Evolutionary conservation across 2,113 vertebrate species (phyloP), one percentile per base, ranked within the genome.

Genomic region (Mormyrus iriodes): DNA sequence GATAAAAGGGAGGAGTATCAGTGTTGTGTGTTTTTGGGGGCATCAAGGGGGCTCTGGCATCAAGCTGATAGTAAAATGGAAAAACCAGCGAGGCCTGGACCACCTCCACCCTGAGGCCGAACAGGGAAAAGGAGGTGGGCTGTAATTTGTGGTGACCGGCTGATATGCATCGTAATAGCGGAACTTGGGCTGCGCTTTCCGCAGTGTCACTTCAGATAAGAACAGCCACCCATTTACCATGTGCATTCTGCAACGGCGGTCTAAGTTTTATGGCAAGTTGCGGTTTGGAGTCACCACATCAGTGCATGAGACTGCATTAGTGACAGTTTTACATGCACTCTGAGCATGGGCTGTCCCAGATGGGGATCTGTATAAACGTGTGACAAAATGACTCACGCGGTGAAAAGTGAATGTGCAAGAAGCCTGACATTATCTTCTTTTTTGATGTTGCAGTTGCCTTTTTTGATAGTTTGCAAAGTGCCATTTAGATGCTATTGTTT

Each of bases 201-300:
- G 85, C 85, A 69, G 65, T 85, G 88, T 89, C 31, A 31, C 69
- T 91, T 91, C 92, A 91, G 87, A 88, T 92, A 88, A 79, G 84
- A 46, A n/a, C 69, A 21, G 90, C 85, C 90, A 83, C 61, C 52
- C 89, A 91, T 91, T 9, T 65, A 90, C n/a, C n/a, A 58, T 69
- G 52, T 82, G 88, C 88, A 82, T 39, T 48, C 35, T 91, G 88
- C 91, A 91, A 91, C 89, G 86, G 88, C 85, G 87, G 87, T 49
- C 91, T 92, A 88, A 61, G 73, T 48, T 90, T 90, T 91, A 92
- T 90, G 90, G 85, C 87, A 35, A 91, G 88, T 58, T 91, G 90
- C 89, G 91, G 90, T 89, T 92, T 90, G 87, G 53, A 82, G 53
- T 35, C 35, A 53, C 90, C 89, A 90, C 88, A 92, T 90, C 31